phyloP scores from a whole-genome alignment of 2,888 invertebrate genomes.

The Pachliopta kotzebuea region DNA sequence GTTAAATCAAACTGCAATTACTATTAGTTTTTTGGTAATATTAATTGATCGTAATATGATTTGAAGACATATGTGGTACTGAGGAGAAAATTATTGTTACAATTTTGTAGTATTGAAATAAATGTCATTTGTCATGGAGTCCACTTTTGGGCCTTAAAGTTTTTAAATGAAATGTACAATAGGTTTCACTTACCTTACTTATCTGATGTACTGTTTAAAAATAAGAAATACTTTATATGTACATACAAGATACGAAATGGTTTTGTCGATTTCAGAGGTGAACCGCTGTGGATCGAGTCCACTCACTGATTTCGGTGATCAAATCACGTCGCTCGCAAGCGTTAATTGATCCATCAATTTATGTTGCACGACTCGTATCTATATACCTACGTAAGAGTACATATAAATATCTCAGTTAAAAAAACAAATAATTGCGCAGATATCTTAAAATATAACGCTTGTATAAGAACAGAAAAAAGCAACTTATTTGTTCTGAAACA shows the following conservation, averaged over 20 bases:
- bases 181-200: not conserved
- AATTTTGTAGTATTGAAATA: no score
- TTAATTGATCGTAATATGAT: no score
- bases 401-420: conserved; percentile 34
- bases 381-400: conserved; percentile 10
- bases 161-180: not conserved
- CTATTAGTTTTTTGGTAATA: no score
- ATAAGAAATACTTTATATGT: not conserved
- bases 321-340: conserved; percentile 38
- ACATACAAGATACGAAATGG: not conserved
- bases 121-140: no score
- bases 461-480: no score
- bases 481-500: no score
- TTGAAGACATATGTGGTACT: no score
- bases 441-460: not conserved
- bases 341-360: conserved; percentile 59
- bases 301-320: conserved; percentile 45
- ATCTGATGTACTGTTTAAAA: not conserved
- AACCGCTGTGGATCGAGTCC: conserved; percentile 37
- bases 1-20: no score
- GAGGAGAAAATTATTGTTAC: no score
- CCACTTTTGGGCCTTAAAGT: not conserved
- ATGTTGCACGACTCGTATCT: conserved; percentile 54
- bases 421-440: conserved; percentile 15
- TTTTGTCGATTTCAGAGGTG: conserved; percentile 28